Evolutionary conservation across 2,888 invertebrate genomes (phyloP).

Genomic region (Ennomos erosarius): DNA sequence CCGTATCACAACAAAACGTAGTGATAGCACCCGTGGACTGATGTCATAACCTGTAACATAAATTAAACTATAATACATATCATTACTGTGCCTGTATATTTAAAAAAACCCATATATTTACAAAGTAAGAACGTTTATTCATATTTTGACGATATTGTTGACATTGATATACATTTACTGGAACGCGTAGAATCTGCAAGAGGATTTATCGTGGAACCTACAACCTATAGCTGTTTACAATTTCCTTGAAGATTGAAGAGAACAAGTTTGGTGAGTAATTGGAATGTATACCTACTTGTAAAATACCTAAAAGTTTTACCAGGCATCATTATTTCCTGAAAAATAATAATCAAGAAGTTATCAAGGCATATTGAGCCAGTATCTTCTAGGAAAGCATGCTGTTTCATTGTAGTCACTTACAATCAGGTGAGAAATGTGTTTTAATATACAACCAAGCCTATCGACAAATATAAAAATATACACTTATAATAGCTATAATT

Average conservation of each 20-base stretch:
- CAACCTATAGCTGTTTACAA: slow-evolving; percentile 22
- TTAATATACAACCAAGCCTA: too few species aligned
- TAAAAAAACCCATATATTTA: slow-evolving; percentile 57
- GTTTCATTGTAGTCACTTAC: too few species aligned
- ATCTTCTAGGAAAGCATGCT: too few species aligned
- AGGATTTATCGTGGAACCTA: slow-evolving; percentile 18
- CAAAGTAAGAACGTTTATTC: slow-evolving; percentile 41
- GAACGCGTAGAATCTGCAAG: slow-evolving; percentile 29
- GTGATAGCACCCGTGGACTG: slow-evolving; percentile 39
- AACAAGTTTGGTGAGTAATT: slow-evolving; percentile 31
- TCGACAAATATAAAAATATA: too few species aligned
- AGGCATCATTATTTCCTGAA: neutral
- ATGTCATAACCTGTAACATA: slow-evolving; percentile 62
- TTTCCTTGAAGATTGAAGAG: slow-evolving; percentile 5
- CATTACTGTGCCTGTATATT: slow-evolving; percentile 78
- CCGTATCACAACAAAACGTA: slow-evolving; percentile 47
- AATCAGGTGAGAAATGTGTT: too few species aligned
- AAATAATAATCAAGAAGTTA: slow-evolving; percentile 9
- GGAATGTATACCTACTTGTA: neutral
- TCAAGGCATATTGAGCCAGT: too few species aligned
- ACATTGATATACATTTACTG: slow-evolving; percentile 38
- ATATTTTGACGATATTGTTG: slow-evolving; percentile 37
- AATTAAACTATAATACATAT: slow-evolving; percentile 75
- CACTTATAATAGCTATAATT: too few species aligned
- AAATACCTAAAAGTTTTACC: neutral